A percentile compares a stretch with the other conserved stretches of the same genome.
These are phyloP conservation scores for Stegostoma tigrinum DNA, from an alignment of 2,113 vertebrate genomes.

Conservation along the genomic window DNA sequence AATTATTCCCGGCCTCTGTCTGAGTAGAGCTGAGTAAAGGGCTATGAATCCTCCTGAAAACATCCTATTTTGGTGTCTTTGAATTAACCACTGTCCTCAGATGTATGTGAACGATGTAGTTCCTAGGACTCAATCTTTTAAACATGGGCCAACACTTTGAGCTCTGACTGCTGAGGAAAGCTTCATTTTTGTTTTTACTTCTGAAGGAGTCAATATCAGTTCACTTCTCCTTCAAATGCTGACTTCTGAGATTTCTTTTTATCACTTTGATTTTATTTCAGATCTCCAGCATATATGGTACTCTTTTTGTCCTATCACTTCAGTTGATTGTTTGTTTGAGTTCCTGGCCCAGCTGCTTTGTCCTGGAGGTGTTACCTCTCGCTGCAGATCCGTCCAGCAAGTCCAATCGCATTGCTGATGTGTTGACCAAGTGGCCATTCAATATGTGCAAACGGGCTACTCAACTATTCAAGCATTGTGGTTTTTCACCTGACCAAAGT, in stretches of 20 bases:
- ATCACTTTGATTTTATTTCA: no score
- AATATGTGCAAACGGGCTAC: not conserved
- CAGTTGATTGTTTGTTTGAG: not conserved
- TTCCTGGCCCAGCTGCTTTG: not conserved
- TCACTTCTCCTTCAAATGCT: no score
- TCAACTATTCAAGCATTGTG: not conserved
- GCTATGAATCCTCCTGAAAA: not conserved
- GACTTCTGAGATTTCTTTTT: no score
- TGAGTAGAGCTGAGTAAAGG: not conserved
- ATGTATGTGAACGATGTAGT: not conserved
- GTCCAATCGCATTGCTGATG: not conserved
- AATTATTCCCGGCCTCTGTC: not conserved
- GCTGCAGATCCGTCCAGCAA: not conserved
- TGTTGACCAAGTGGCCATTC: not conserved
- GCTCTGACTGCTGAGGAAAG: not conserved
- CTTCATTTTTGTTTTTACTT: not conserved
- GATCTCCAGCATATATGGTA: no score
- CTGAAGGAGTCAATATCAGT: no score
- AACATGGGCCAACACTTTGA: not conserved
- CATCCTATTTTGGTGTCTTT: not conserved
- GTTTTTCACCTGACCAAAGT: not conserved
- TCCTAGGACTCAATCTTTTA: not conserved
- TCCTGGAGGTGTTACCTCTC: not conserved
- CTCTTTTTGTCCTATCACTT: no score
- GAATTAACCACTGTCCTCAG: not conserved